Conservation (phyloP, 1,140 invertebrate genomes). For the Zaprionus africanus region DNA sequence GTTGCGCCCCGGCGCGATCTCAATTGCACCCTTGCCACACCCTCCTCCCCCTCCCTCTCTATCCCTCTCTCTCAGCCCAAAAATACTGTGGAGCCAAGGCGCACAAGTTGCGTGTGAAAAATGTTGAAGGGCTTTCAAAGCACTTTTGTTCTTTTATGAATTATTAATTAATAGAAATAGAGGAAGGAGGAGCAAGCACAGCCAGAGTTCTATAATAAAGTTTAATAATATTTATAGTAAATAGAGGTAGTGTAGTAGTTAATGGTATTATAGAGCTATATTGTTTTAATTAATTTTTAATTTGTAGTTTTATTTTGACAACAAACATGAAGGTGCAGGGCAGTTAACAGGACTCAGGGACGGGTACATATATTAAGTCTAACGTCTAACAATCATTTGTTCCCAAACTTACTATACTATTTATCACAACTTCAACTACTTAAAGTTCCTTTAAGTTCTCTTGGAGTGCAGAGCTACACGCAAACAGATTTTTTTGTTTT, state of each 20-base stretch:
- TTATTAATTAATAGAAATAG: not conserved
- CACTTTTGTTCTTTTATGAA: not conserved
- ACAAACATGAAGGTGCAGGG: no score
- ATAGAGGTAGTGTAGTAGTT: not conserved
- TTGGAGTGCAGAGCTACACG: not conserved
- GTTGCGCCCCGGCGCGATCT: constrained; percentile 10
- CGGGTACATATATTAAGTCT: no score
- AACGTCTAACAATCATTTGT: not conserved
- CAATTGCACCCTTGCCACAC: not conserved
- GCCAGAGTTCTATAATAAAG: not conserved
- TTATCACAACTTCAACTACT: no score
- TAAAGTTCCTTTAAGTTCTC: no score
- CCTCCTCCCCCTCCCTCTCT: not conserved
- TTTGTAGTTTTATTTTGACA: not conserved
- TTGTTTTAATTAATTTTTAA: not conserved
- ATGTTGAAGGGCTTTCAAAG: constrained; percentile 1
- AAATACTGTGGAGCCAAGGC: constrained; percentile 28
- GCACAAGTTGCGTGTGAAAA: not conserved
- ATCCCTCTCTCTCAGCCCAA: not conserved
- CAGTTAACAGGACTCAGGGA: no score
- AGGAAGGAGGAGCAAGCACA: not conserved
- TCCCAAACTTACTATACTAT: no score
- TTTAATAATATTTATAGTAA: not conserved
- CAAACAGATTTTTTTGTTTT: not conserved
- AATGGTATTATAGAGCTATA: no score